Conservation (phyloP, 2,888 invertebrate species). For the Monochamus alternatus region DNA sequence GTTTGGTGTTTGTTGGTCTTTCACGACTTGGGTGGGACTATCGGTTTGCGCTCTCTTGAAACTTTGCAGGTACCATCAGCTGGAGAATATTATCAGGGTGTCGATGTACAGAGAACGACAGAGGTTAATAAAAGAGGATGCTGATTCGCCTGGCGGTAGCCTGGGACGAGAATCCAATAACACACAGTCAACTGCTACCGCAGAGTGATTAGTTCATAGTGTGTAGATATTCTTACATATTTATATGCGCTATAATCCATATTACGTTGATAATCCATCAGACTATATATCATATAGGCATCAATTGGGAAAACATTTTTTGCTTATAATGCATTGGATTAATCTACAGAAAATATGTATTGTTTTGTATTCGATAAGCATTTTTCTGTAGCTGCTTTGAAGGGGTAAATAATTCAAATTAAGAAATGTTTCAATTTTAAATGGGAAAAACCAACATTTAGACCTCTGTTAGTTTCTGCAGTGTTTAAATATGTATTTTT, state of each 20-base stretch:
- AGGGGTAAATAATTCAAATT: too few species aligned
- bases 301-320: constrained; percentile 44
- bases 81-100: constrained; percentile 89
- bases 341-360: too few species aligned
- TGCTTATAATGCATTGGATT: not conserved
- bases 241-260: constrained; percentile 67
- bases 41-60: constrained; percentile 90
- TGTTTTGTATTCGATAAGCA: too few species aligned
- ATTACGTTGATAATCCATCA: constrained; percentile 66
- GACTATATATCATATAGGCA: constrained; percentile 61
- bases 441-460: too few species aligned
- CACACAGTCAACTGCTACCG: constrained; percentile 63
- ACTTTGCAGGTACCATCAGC: constrained; percentile 91
- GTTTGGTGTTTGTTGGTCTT: constrained; percentile 94
- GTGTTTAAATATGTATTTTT: too few species aligned
- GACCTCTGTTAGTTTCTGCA: too few species aligned
- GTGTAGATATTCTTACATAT: constrained; percentile 63
- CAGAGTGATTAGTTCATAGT: constrained; percentile 66
- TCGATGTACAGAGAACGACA: constrained; percentile 95
- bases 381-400: too few species aligned
- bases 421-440: too few species aligned
- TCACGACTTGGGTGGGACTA: constrained; percentile 91
- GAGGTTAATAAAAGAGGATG: constrained; percentile 83
- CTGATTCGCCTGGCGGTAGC: constrained; percentile 72
- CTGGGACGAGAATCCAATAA: constrained; percentile 69